Conservation (phyloP, 2,888 invertebrate species). For the Oligia strigilis region DNA sequence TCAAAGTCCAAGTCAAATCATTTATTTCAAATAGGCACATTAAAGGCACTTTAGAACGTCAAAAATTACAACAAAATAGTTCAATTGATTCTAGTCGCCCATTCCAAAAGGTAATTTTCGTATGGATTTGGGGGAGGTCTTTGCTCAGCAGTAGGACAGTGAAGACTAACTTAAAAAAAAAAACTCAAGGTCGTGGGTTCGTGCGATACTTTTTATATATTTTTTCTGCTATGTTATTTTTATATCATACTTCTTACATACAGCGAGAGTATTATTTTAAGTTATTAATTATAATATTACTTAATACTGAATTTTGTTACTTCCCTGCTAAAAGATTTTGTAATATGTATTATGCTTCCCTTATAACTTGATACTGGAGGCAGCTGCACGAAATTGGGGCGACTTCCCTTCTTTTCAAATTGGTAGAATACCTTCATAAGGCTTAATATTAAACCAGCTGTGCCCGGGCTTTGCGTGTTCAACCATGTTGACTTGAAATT, state of each 20-base stretch:
- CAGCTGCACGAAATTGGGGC: constrained; percentile 34
- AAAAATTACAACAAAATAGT: no score
- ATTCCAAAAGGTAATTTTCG: no score
- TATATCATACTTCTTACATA: not conserved
- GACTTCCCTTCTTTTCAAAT: constrained; percentile 9
- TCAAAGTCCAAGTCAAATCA: no score
- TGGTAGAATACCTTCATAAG: not conserved
- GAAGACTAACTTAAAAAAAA: no score
- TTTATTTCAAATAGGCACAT: no score
- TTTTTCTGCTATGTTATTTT: no score
- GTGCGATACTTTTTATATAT: constrained; percentile 52
- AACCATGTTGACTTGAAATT: not conserved
- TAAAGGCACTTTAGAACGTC: no score
- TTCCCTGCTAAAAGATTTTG: constrained; percentile 1
- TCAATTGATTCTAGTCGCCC: no score
- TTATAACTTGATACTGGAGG: constrained; percentile 25
- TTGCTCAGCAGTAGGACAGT: no score
- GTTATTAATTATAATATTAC: not conserved
- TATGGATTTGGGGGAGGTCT: no score
- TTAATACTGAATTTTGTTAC: constrained; percentile 8
- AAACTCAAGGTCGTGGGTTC: constrained; percentile 92
- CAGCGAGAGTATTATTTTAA: not conserved
- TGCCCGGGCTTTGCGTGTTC: not conserved
- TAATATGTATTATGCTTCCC: constrained; percentile 22
- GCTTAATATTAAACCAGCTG: constrained; percentile 23